Base-by-base conservation (phyloP, 2,888 invertebrate species). In the Erannis defoliaria region DNA sequence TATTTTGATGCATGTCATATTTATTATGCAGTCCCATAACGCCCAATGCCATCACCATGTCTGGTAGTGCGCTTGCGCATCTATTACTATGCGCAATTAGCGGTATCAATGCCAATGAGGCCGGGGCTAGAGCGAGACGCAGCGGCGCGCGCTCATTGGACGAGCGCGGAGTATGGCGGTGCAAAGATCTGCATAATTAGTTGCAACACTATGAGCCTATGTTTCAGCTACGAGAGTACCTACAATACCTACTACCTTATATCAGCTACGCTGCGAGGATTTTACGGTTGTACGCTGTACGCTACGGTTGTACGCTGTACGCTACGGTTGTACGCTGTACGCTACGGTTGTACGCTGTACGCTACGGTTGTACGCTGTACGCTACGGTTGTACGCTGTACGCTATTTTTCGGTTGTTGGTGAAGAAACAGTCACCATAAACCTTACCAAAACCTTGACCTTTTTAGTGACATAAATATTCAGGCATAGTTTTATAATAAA, bases 161-260 rank as follows among this genome's bases (percentile, higher is more conserved):
- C 5, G 45, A 38, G 37, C 29, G n/a, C 9, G 21, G n/a, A 40
- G 18, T 40, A 58, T 58, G 58, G 58, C 58, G 51, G 58, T 37
- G 51, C 45, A 37, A 18, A 45, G 9, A 45, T 29, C 43, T 58
- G 57, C 50, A 58, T 58, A 59, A 55, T 54, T 40, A 45, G 18
- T 40, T 42, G 51, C 49, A 49, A 31, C 18, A 46, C 46, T 31
- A 46, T 18, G 46, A 10, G 31, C 2, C 40, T 19, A 40, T 3
- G 19, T 4, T 19, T 40, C 26, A 3, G 19, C 40, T 12, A 21
- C 9, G 40, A 19, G 10, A n/a, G n/a, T n/a, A n/a, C n/a, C n/a
- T 21, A 37, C 1, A 2, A 40, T 40, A 5, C 19, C 10, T 19
- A 19, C 3, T 10, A 6, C 3, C 8, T 12, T 21, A 3, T 6